Evolutionary conservation across 2,888 invertebrate genomes (phyloP).

Genomic region (Lasioglossum lativentre): DNA sequence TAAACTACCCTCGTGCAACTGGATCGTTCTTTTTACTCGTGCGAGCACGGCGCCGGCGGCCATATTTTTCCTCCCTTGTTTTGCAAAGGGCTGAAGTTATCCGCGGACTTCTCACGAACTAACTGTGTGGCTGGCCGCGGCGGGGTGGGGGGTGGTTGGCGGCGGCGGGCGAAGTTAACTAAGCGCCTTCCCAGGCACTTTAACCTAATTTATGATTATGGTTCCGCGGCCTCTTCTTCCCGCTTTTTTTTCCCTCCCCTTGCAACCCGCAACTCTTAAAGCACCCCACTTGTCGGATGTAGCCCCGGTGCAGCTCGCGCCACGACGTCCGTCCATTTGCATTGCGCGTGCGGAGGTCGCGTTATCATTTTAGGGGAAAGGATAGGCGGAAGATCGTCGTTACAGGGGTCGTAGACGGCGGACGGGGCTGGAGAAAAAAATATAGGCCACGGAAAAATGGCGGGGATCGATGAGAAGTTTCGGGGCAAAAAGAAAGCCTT

Average conservation of each 20-base stretch:
- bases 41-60: constrained; percentile 29
- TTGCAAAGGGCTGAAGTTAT: constrained; percentile 69
- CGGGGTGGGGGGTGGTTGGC: background rate
- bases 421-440: background rate
- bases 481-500: constrained; percentile 36
- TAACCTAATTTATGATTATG: constrained; percentile 81
- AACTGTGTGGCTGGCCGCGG: constrained; percentile 60
- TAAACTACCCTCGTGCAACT: constrained; percentile 51
- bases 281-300: constrained; percentile 64
- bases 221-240: constrained; percentile 66
- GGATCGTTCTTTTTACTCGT: constrained; percentile 49
- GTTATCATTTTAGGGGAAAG: constrained; percentile 59
- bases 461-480: constrained; percentile 45
- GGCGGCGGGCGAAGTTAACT: constrained; percentile 67
- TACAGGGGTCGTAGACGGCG: background rate
- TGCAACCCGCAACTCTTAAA: constrained; percentile 36
- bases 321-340: constrained; percentile 59
- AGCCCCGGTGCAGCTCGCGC: constrained; percentile 45
- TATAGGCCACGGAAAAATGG: constrained; percentile 37
- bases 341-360: constrained; percentile 41
- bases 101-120: constrained; percentile 55
- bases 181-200: constrained; percentile 78
- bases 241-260: constrained; percentile 35
- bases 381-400: constrained; percentile 43
- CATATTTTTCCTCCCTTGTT: constrained; percentile 73